These are phyloP conservation scores for Drosophila paramelanica DNA, from an alignment of 2,888 invertebrate genomes.

Conservation along the genomic window DNA sequence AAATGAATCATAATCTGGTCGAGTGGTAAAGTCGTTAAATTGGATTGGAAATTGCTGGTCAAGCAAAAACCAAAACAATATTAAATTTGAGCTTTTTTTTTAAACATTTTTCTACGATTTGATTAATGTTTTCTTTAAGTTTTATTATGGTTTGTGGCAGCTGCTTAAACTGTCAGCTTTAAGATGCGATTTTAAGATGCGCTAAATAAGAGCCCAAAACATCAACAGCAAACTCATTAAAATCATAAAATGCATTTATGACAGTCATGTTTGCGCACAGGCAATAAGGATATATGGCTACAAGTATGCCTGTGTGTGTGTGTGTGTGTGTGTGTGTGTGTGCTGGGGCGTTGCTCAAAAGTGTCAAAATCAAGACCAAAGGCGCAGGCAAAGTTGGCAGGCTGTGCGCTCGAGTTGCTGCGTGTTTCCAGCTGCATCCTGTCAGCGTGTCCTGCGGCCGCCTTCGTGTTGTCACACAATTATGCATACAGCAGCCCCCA, in stretches of 20 bases:
- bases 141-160: constrained; percentile 44
- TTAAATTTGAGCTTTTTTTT: too few species aligned
- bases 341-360: constrained; percentile 52
- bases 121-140: constrained; percentile 59
- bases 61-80: too few species aligned
- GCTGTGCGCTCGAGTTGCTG: constrained; percentile 36
- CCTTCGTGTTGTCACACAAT: constrained; percentile 73
- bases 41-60: too few species aligned
- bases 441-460: constrained; percentile 39
- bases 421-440: constrained; percentile 55
- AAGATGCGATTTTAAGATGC: constrained; percentile 14
- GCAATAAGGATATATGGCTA: constrained; percentile 60
- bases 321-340: constrained; percentile 3
- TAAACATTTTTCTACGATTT: constrained; percentile 15
- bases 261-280: constrained; percentile 71
- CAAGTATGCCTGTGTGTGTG: not conserved
- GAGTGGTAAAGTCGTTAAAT: too few species aligned
- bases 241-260: constrained; percentile 81
- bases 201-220: constrained; percentile 32
- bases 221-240: constrained; percentile 81
- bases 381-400: constrained; percentile 67
- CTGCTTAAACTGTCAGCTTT: constrained; percentile 40
- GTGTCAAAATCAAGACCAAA: constrained; percentile 77
- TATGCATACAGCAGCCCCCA: constrained; percentile 70
- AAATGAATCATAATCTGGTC: too few species aligned